These are phyloP conservation scores for Tromatobia lineatoria DNA, from an alignment of 2,888 invertebrate genomes.

Conservation along the genomic window DNA sequence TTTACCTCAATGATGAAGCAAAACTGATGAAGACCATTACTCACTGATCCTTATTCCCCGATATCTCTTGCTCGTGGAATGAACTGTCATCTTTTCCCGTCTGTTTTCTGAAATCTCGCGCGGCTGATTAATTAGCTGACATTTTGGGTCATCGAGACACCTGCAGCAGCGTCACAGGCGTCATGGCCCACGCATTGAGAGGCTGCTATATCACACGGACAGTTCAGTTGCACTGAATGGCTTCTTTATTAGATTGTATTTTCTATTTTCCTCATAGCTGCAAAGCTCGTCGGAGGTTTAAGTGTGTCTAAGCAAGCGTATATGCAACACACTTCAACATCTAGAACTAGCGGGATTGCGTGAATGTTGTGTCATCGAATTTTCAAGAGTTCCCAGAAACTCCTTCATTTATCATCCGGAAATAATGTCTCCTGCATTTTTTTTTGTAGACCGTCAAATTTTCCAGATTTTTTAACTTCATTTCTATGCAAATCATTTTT, in stretches of 20 bases:
- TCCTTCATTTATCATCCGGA: constrained; percentile 58
- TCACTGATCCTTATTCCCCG: constrained; percentile 12
- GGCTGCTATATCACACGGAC: neutral
- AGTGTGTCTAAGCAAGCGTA: neutral
- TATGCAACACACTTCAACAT: neutral
- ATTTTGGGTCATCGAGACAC: constrained; percentile 58
- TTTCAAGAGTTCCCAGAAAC: constrained; percentile 35
- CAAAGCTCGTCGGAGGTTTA: neutral
- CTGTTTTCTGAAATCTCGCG: constrained; percentile 33
- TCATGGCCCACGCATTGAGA: constrained; percentile 33
- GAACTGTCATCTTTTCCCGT: constrained; percentile 20
- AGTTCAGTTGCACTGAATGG: constrained; percentile 34
- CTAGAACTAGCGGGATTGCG: constrained; percentile 20
- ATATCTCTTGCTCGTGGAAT: neutral
- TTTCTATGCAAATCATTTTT: no score
- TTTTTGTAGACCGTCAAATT: no score
- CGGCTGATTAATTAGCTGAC: constrained; percentile 39
- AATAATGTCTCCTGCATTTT: constrained; percentile 61
- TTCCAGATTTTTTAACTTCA: no score
- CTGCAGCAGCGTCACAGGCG: constrained; percentile 29
- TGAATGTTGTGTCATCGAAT: constrained; percentile 39
- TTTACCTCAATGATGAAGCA: no score
- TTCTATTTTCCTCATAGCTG: constrained; percentile 16
- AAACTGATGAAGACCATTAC: neutral
- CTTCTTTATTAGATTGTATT: constrained; percentile 45